Conservation (phyloP, 2,888 invertebrate genomes). For the Folsomia manolachei region DNA sequence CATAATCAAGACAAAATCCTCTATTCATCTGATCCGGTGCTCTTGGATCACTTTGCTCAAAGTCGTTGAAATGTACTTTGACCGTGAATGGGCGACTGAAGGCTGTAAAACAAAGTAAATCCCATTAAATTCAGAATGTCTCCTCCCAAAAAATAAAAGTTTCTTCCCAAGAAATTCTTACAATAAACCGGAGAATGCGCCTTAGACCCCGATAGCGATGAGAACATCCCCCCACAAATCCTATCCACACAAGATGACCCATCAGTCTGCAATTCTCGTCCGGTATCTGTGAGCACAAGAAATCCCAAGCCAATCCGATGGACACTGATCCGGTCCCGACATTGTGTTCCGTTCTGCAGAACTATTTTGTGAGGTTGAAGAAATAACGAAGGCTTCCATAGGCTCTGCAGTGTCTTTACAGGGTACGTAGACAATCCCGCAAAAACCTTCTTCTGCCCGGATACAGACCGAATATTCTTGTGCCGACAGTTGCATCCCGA, state of each 20-base stretch:
- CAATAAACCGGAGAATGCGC: constrained; percentile 69
- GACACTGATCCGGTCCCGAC: constrained; percentile 49
- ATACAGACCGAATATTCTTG: constrained; percentile 51
- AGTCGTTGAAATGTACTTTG: constrained; percentile 50
- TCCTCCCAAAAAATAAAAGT: too few relatives aligned
- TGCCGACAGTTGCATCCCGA: constrained; percentile 51
- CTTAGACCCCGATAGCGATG: constrained; percentile 56
- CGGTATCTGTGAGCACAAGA: constrained; percentile 50
- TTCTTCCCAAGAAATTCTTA: too few relatives aligned
- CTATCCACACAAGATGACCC: constrained; percentile 43
- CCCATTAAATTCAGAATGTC: too few relatives aligned
- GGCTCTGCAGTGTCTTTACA: constrained; percentile 47
- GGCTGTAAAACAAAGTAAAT: constrained; percentile 38
- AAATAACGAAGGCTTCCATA: constrained; percentile 47
- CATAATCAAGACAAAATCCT: constrained; percentile 44
- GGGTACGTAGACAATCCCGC: constrained; percentile 50
- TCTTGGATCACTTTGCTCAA: constrained; percentile 46
- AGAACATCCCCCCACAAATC: constrained; percentile 49
- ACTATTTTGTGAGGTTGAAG: constrained; percentile 45
- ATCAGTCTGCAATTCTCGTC: constrained; percentile 45
- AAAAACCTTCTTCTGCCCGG: constrained; percentile 50
- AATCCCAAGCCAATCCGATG: constrained; percentile 49
- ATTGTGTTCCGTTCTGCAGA: constrained; percentile 43
- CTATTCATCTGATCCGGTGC: constrained; percentile 48
- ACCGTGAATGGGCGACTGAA: constrained; percentile 49